Percentiles rank a stretch among this genome's conserved stretches.
Evolutionary conservation across 2,888 invertebrate genomes (phyloP).

Genomic region (Stenichneumon culpator): DNA sequence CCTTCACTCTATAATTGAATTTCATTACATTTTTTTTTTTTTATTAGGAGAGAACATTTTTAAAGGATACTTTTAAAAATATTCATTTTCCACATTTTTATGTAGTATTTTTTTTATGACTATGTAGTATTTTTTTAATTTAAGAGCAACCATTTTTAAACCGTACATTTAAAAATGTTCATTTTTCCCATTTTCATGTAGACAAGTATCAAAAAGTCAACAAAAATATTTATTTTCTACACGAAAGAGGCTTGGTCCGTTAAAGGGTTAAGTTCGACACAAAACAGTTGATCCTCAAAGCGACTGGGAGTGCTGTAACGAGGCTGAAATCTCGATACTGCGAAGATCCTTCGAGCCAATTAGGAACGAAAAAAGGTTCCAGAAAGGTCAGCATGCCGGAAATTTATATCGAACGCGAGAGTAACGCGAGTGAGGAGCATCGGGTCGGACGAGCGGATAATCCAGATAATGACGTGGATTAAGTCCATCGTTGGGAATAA

Average conservation of each 20-base stretch:
- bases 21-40: too few relatives aligned
- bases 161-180: too few relatives aligned
- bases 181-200: too few relatives aligned
- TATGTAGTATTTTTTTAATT: too few relatives aligned
- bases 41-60: too few relatives aligned
- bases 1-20: too few relatives aligned
- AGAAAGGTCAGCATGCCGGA: neutral
- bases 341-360: neutral
- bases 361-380: neutral
- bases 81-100: too few relatives aligned
- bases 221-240: too few relatives aligned
- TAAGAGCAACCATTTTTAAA: too few relatives aligned
- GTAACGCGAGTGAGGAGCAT: neutral
- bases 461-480: slow-evolving; percentile 77
- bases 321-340: neutral
- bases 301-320: neutral
- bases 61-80: too few relatives aligned
- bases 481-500: slow-evolving; percentile 75
- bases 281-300: neutral
- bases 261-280: neutral
- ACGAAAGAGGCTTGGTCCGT: neutral
- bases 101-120: too few relatives aligned
- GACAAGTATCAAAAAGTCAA: too few relatives aligned
- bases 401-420: neutral
- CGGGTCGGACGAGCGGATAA: slow-evolving; percentile 62